A percentile compares a stretch with the other conserved stretches of the same genome.
Conservation (phyloP, 2,113 vertebrate species). For the Daubentonia madagascariensis region DNA sequence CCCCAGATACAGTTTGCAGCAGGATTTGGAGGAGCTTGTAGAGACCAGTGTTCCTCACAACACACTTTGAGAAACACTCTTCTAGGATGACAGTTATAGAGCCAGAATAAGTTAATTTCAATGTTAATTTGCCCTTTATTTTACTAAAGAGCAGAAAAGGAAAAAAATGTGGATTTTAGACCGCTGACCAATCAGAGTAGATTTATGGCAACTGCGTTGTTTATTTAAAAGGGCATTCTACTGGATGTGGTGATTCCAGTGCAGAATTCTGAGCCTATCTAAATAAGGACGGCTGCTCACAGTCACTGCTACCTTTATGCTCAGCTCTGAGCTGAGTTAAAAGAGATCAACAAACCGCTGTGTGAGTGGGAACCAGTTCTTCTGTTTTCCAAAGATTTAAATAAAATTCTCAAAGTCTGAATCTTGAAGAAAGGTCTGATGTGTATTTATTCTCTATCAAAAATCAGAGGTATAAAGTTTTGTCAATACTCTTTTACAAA, state of each 20-base stretch:
- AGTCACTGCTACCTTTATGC: not conserved
- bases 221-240: too few species aligned
- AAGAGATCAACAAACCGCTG: not conserved
- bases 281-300: not conserved
- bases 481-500: not conserved
- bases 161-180: not conserved
- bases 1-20: not conserved
- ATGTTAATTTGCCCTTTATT: not conserved
- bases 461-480: not conserved
- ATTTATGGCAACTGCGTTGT: not conserved
- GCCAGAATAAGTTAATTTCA: not conserved
- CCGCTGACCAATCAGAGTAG: not conserved
- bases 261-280: not conserved
- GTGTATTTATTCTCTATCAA: not conserved
- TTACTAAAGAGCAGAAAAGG: not conserved
- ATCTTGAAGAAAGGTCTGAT: not conserved
- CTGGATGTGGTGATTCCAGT: rapidly evolving
- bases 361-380: not conserved
- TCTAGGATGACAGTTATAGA: not conserved
- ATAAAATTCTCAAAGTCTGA: not conserved
- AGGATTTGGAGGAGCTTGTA: not conserved
- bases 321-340: not conserved
- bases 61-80: not conserved
- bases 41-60: not conserved
- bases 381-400: not conserved